phyloP scores from a whole-genome alignment of 1,140 invertebrate genomes.

The Papilio polytes region DNA sequence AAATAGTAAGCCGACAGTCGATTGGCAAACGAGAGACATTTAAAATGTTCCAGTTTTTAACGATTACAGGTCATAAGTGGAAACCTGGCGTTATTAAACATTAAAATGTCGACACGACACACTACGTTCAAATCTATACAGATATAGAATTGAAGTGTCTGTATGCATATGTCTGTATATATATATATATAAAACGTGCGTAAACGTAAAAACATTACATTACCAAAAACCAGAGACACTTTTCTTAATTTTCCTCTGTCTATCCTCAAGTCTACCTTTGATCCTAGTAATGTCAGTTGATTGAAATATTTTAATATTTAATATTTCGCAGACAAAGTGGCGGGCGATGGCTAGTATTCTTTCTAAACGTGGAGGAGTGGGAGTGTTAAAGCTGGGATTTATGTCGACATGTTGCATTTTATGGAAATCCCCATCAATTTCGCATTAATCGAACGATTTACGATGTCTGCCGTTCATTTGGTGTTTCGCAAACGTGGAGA shows the following conservation, averaged over 20 bases:
- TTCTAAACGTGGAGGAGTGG: neutral
- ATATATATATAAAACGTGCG: no score
- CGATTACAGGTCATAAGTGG: conserved; percentile 43
- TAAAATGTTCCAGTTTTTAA: conserved; percentile 47
- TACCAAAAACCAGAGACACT: no score
- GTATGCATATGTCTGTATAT: no score
- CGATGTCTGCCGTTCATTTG: conserved; percentile 20
- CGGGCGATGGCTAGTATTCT: neutral
- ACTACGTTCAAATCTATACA: conserved; percentile 33
- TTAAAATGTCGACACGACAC: conserved; percentile 39
- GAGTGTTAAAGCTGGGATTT: neutral
- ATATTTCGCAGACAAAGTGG: neutral
- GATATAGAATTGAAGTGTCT: no score
- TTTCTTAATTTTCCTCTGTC: no score
- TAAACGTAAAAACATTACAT: no score
- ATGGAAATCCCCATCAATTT: conserved; percentile 43
- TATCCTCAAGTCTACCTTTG: neutral
- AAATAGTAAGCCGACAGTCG: conserved; percentile 6
- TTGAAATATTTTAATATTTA: neutral
- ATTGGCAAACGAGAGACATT: conserved; percentile 24
- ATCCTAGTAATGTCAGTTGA: neutral
- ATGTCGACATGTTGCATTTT: conserved; percentile 40
- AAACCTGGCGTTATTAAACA: conserved; percentile 48
- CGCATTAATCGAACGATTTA: conserved; percentile 42
- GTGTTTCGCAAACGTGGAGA: neutral